Evolutionary conservation across 2,888 invertebrate genomes (phyloP).

Genomic region (Synergus laeviventris): DNA sequence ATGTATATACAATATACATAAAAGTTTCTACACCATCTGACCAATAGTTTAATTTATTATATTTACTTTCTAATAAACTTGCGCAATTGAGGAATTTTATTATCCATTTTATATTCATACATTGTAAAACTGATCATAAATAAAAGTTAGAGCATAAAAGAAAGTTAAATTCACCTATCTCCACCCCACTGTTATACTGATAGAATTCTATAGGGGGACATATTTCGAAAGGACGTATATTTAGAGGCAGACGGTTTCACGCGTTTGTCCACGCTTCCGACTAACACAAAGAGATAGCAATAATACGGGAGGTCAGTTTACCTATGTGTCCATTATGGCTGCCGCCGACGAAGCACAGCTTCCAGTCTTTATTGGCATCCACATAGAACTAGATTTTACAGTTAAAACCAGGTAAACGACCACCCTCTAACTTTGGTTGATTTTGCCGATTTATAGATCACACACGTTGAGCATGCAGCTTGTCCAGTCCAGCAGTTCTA

Average conservation of each 20-base stretch:
- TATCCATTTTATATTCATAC: not conserved
- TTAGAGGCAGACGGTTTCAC: conserved; percentile 27
- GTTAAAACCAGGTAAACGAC: conserved; percentile 30
- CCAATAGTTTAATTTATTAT: not conserved
- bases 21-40: not conserved
- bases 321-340: conserved; percentile 26
- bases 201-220: not conserved
- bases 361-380: conserved; percentile 7
- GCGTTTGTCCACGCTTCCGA: conserved; percentile 24
- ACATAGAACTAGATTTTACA: conserved; percentile 28
- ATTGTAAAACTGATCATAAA: not conserved
- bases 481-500: not conserved
- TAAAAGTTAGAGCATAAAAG: not conserved
- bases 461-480: not conserved
- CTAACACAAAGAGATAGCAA: conserved; percentile 27
- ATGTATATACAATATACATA: not conserved
- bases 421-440: conserved; percentile 28
- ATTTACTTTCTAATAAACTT: not conserved
- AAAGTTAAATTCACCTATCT: not conserved
- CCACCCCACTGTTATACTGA: not conserved
- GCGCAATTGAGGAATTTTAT: not conserved
- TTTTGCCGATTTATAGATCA: conserved; percentile 17
- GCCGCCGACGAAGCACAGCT: not conserved
- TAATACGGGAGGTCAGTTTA: conserved; percentile 38
- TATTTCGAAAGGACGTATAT: conserved; percentile 2